These are phyloP conservation scores for Neoniphon sammara DNA, from an alignment of 2,797 vertebrate genomes.

Conservation along the genomic window DNA sequence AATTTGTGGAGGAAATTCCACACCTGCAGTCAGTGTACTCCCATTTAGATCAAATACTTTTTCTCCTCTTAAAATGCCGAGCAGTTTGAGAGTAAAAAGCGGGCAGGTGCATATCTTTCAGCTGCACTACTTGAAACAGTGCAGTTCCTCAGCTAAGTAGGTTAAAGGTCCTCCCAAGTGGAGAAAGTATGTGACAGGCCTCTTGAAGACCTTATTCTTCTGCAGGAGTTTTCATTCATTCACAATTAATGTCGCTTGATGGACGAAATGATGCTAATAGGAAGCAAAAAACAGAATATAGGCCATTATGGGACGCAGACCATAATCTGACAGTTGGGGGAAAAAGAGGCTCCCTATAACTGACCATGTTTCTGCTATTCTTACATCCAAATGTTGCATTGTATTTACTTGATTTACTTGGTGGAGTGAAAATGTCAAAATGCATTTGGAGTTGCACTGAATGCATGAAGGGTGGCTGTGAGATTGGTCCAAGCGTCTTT, in stretches of 20 bases:
- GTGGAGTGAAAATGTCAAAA: background rate
- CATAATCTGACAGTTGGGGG: slow-evolving; percentile 52
- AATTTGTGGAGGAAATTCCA: slow-evolving; percentile 59
- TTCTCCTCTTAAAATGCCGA: slow-evolving; percentile 76
- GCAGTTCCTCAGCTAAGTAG: slow-evolving; percentile 84
- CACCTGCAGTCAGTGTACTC: slow-evolving; percentile 72
- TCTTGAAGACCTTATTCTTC: slow-evolving; percentile 88
- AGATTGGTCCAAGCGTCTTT: background rate
- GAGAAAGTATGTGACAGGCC: slow-evolving; percentile 88
- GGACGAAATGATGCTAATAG: slow-evolving; percentile 90
- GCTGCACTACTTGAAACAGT: slow-evolving; percentile 84
- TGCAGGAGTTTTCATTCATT: slow-evolving; percentile 86
- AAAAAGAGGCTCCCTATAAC: too few relatives aligned
- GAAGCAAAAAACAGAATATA: slow-evolving; percentile 76
- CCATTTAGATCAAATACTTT: slow-evolving; percentile 82
- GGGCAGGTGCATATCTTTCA: slow-evolving; percentile 86
- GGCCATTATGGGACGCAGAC: slow-evolving; percentile 58
- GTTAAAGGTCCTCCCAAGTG: slow-evolving; percentile 89
- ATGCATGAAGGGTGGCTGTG: background rate
- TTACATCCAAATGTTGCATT: slow-evolving; percentile 10
- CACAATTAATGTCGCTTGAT: slow-evolving; percentile 89
- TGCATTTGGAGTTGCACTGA: background rate
- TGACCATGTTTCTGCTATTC: slow-evolving; percentile 31
- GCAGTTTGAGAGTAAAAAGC: slow-evolving; percentile 80
- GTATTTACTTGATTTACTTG: background rate